Base-by-base conservation (phyloP, 2,797 vertebrate genomes). In the Emys orbicularis region DNA sequence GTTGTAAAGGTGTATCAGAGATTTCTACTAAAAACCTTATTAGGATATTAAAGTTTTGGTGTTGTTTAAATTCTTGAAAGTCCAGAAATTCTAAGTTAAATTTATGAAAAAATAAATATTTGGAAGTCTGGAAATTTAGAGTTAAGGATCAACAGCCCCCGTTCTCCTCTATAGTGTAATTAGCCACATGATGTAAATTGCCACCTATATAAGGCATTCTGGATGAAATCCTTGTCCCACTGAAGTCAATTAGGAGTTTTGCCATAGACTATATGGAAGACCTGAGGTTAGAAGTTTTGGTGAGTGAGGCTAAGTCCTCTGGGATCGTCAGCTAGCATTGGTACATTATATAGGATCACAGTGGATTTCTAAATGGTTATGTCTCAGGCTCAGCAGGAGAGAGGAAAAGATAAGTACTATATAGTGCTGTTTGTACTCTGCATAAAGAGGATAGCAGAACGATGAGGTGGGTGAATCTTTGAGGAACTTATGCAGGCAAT, bases 361-460 rank as follows among this genome's bases (percentile, higher is more conserved):
- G 10, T 8, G 76, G 7, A 44, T 94, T 92, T 77, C 53, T 80
- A 95, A 86, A 79, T 50, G 61, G 84, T 96, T 87, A 23, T 8
- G 4, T 54, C 21, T 44, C 34, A 74, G 16, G 44, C 83, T 88
- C 79, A 81, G 18, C 37, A 80, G 90, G 54, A 79, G 34, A 79
- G 29, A 87, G 13, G 47, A 86, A 84, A 61, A 0, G 0, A 57
- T 57, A 57, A 82, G 72, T 2, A n/a, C 7, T 9, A n/a, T 27
- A 8, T 1, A 23, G 79, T 74, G 34, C 77, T 89, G 91, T 16
- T 8, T 21, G 34, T 76, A 93, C 56, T 61, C 47, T 16, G 5
- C 8, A 23, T 1, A 27, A 10, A 86, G 56, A 8, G 2, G 91
- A 25, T 18, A 52, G 81, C 5, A 37, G 37, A 68, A 54, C 3